Percentiles rank a stretch among this genome's conserved stretches.
Evolutionary conservation across 2,113 vertebrate species (phyloP).

Genomic region (Mixornis gularis): DNA sequence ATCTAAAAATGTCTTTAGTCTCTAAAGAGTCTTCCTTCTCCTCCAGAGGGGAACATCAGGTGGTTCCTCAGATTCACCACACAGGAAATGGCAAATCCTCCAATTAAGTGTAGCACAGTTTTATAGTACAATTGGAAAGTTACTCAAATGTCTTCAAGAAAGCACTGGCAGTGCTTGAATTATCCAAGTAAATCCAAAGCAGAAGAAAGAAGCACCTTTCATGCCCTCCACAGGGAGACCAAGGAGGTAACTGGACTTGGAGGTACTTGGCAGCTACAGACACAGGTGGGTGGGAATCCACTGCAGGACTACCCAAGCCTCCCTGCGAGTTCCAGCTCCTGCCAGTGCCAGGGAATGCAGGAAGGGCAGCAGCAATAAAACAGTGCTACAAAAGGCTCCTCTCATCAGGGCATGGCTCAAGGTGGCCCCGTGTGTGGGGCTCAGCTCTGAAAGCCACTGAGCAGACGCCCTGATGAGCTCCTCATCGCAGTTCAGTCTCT

Average conservation of each 20-base stretch:
- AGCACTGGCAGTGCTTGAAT: slow-evolving; percentile 44
- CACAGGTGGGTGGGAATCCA: not conserved
- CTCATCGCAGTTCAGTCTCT: slow-evolving; percentile 6
- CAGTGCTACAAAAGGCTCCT: slow-evolving; percentile 48
- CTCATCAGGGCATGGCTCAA: slow-evolving; percentile 21
- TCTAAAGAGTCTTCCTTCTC: slow-evolving; percentile 23
- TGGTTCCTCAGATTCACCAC: slow-evolving; percentile 23
- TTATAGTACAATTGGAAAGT: slow-evolving; percentile 30
- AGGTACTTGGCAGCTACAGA: slow-evolving; percentile 29
- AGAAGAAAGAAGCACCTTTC: slow-evolving; percentile 58
- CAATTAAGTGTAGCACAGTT: slow-evolving; percentile 20
- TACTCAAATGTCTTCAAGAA: not conserved
- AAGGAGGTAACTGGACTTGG: slow-evolving; percentile 27
- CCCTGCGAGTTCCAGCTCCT: not conserved
- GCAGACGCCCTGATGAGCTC: slow-evolving; percentile 5
- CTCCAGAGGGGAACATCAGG: slow-evolving; percentile 26
- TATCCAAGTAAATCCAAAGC: slow-evolving; percentile 28
- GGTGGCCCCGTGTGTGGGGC: not conserved
- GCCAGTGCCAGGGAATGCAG: slow-evolving; percentile 19
- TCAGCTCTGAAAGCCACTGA: not conserved
- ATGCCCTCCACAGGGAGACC: not conserved
- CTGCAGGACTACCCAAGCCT: not conserved
- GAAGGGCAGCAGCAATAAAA: slow-evolving; percentile 38
- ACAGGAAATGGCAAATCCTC: slow-evolving; percentile 36
- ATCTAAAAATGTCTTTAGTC: slow-evolving; percentile 23